Percentiles rank a stretch among this genome's conserved stretches.
Conservation (phyloP, 2,888 invertebrate genomes). For the Mesorhabditis sp. region DNA sequence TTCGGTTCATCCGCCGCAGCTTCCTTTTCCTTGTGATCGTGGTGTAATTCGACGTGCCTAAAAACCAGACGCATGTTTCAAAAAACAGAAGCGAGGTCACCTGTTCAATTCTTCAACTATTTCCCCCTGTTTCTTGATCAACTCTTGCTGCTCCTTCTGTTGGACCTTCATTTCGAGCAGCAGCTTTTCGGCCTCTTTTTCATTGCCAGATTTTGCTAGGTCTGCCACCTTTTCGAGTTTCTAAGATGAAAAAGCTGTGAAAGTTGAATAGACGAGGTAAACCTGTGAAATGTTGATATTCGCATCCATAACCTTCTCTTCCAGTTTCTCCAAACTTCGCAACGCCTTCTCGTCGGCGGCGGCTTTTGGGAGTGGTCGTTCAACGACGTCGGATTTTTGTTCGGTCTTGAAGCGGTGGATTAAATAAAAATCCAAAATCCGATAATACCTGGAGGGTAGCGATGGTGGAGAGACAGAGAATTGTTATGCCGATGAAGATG, state of each 20-base stretch:
- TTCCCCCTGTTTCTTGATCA: constrained; percentile 40
- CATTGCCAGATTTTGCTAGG: constrained; percentile 36
- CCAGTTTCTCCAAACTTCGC: constrained; percentile 35
- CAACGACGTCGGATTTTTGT: too few species aligned
- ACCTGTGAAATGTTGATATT: constrained; percentile 44
- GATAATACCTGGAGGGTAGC: neutral
- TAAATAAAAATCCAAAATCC: neutral
- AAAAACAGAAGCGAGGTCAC: neutral
- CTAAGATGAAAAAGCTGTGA: constrained; percentile 12
- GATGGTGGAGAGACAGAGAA: too few species aligned
- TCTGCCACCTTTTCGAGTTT: constrained; percentile 37
- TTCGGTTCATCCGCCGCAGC: too few species aligned
- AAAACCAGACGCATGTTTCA: too few species aligned
- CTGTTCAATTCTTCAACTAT: constrained; percentile 40
- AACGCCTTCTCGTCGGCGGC: constrained; percentile 10
- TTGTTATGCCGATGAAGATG: too few species aligned
- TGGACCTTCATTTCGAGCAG: constrained; percentile 41
- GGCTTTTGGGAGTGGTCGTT: neutral
- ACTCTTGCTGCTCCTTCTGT: constrained; percentile 34
- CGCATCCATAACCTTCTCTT: constrained; percentile 39
- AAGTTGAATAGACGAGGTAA: neutral
- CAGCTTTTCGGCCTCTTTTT: constrained; percentile 37
- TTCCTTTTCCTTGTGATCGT: too few species aligned
- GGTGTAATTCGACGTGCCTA: too few species aligned
- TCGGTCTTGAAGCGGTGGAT: neutral